Evolutionary conservation across 2,797 vertebrate species (phyloP), one percentile per base, ranked within the genome.

Genomic region (Ciconia nigra): DNA sequence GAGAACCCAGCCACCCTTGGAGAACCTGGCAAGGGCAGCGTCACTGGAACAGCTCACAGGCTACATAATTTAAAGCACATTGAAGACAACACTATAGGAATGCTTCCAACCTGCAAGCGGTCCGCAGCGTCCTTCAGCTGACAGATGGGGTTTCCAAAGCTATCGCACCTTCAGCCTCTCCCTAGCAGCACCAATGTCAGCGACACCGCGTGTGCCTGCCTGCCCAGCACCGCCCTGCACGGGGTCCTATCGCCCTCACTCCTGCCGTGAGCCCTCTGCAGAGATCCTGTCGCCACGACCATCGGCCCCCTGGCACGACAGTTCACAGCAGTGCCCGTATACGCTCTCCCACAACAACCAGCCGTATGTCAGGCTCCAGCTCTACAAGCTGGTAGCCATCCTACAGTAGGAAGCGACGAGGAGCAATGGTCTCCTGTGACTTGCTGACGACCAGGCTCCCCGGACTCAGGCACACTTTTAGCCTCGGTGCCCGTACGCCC

Each of bases 11-110:
- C 17, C 51, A 42, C 19, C 29, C 33, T 3, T 5, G 62, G 72
- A 41, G 78, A 54, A 16, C 5, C 44, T 1, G 16, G n/a, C n/a
- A 16, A 42, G 49, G 63, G 29, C 14, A 1, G 35, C 1, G 0
- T 22, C 57, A 13, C 20, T 0, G 13, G 4, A 5, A 5, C 24
- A 18, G 42, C 51, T 63, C 81, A 4, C 1, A 2, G 8, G 25
- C 25, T 25, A 1, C 5, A 1, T 9, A 44, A 4, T 5, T 42
- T 25, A 57, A 66, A 41, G 63, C 46, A 25, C 33, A 0, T 0
- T 6, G 42, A 10, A 67, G 42, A 26, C 47, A 57, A 26, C 3
- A 0, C 15, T 11, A 11, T 0, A 62, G 78, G 65, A 61, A 33
- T 0, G 57, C 59, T 11, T 18, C 49, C 39, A n/a, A 39, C 51